Evolutionary conservation across 2,113 vertebrate genomes (phyloP).

Genomic region (Malurus alboscapulatus): DNA sequence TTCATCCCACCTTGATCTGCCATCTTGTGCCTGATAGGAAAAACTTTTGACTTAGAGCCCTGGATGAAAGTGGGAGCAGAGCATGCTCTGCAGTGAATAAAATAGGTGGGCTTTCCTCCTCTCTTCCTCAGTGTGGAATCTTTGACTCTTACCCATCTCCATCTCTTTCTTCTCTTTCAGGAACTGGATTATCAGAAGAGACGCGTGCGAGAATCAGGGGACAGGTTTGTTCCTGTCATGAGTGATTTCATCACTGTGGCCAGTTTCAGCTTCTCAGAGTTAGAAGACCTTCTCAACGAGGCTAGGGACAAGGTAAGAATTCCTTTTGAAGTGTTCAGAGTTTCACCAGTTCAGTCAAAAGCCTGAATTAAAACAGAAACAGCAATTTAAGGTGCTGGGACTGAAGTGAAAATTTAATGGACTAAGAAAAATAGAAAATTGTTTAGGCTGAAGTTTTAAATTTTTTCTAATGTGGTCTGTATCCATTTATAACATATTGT

Average conservation of each 20-base stretch:
- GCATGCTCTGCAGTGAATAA: background rate
- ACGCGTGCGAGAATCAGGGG: slow-evolving; percentile 79
- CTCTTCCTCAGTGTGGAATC: background rate
- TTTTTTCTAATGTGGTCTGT: background rate
- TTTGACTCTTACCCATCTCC: background rate
- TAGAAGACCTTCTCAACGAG: slow-evolving; percentile 92
- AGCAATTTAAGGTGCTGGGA: background rate
- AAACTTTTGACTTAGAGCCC: background rate
- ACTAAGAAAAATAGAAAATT: background rate
- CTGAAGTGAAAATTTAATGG: background rate
- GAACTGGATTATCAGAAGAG: slow-evolving; percentile 92
- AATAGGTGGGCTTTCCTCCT: background rate
- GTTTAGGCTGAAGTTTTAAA: background rate
- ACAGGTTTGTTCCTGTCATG: slow-evolving; percentile 94
- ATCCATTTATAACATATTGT: background rate
- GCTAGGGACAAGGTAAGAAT: slow-evolving; percentile 88
- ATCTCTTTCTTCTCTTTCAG: slow-evolving; percentile 64
- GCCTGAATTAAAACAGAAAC: background rate
- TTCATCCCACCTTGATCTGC: background rate
- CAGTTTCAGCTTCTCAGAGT: slow-evolving; percentile 96
- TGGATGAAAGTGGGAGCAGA: background rate
- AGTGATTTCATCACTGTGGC: slow-evolving; percentile 97
- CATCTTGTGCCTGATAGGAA: background rate
- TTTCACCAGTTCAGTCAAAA: background rate
- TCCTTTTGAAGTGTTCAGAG: background rate